Base-by-base conservation (phyloP, 2,113 vertebrate species). In the Pyrgilauda ruficollis region DNA sequence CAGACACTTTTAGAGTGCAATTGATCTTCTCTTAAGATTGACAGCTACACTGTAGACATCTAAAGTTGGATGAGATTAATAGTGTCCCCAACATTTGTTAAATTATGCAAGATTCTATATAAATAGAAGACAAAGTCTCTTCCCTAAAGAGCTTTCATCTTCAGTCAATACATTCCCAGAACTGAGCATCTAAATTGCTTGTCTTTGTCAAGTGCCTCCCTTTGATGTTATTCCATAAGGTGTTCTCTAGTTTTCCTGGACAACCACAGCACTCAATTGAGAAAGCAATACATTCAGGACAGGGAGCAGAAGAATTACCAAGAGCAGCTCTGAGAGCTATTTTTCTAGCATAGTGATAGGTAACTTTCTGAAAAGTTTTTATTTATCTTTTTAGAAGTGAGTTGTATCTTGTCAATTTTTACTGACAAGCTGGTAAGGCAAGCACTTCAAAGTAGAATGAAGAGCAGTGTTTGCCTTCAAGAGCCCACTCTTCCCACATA, bases 21-120 rank as follows among this genome's bases (percentile, higher is more conserved):
- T 94, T 97, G 95, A 97, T 97, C 94, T 97, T 94, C 95, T 96
- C 95, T 94, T 95, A 96, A 97, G 96, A 97, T 97, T 97, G 96
- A 96, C 96, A 96, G 94, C 91, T 94, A 97, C 96, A 96, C 89
- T 78, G 86, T 92, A 95, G 91, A 97, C 95, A 96, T 95, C 96
- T 97, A 94, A 97, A 93, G 95, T 94, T 96, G 76, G 80, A 94
- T 94, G 91, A 96, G 95, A 97, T 97, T 97, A 97, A 97, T 96
- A 95, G 91, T 92, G 95, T 95, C 94, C 96, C 93, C 90, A 96
- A 94, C 96, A 96, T 95, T 96, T 96, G 93, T 89, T 97, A 97
- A 97, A 97, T 97, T 97, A 92, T 95, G 93, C 93, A 96, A 95
- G 94, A 84, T 95, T 94, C 92, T 92, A 96, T 93, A 96, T 95